Base-by-base conservation (phyloP, 2,888 invertebrate genomes). In the Nymphalis c-album region DNA sequence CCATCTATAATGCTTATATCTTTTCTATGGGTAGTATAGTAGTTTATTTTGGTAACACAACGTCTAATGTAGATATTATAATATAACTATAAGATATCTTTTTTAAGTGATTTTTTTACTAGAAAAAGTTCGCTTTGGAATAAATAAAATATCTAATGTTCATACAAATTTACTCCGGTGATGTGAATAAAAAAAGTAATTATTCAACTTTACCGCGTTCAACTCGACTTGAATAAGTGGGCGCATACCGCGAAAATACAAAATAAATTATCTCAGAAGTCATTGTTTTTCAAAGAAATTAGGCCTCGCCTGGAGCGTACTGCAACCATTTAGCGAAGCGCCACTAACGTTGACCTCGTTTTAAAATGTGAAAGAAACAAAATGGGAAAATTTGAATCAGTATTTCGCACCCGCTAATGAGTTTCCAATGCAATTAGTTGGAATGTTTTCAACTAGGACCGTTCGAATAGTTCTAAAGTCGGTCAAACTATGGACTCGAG, bases 321-420 rank as follows among this genome's bases (percentile, higher is more conserved):
- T 31, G 64, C 50, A 31, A 76, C 75, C 80, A 71, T 82, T 87
- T 87, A 87, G 82, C 82, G 77, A 76, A 71, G 46, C 50, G 63
- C 64, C 73, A 74, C 75, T 75, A 76, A 74, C 68, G 67, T 67
- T 75, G 80, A 75, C 82, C 81, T 73, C 76, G 77, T 81, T 82
- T 73, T 70, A 73, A 74, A 69, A 80, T 79, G 79, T 74, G 76
- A 73, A 83, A 83, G 84, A 85, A 85, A 84, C 84, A 80, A 86
- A 85, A 85, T 82, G 79, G 80, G 80, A 80, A 81, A 74, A 57
- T 57, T 84, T 83, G 87, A 86, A 86, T 88, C 86, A 85, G 80
- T 82, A 85, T 82, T 89, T 87, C 80, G 82, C 83, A 76, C 71
- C 69, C 75, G 80, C 83, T 90, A 89, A 89, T 85, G 80, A 85